phyloP scores from a whole-genome alignment of 2,888 invertebrate genomes.

The Zhengitettix transpicula region DNA sequence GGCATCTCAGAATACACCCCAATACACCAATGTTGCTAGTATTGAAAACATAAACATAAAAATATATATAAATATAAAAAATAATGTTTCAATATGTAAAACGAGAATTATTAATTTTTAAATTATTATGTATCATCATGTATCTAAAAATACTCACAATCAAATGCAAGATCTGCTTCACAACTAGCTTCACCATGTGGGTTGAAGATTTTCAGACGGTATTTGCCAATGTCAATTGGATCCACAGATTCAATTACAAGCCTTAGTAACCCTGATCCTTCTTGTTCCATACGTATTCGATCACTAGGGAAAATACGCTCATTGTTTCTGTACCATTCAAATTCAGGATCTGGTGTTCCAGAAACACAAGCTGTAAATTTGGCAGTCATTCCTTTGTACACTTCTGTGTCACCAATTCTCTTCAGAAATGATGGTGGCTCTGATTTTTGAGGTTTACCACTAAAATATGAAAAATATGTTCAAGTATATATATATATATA shows the following conservation, averaged over 20 bases:
- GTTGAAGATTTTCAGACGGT: constrained; percentile 68
- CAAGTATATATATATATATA: too few relatives aligned
- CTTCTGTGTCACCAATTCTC: constrained; percentile 73
- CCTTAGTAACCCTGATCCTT: constrained; percentile 65
- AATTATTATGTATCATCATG: background rate
- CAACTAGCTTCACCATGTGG: constrained; percentile 71
- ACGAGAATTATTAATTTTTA: too few relatives aligned
- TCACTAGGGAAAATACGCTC: constrained; percentile 65
- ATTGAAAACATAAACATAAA: too few relatives aligned
- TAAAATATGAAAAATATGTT: constrained; percentile 22
- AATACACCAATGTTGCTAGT: too few relatives aligned
- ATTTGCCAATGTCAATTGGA: constrained; percentile 68
- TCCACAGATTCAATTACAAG: constrained; percentile 63
- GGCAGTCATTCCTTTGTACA: constrained; percentile 73
- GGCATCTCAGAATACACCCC: too few relatives aligned
- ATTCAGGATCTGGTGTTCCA: constrained; percentile 74
- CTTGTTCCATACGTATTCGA: constrained; percentile 65
- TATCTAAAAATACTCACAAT: constrained; percentile 38
- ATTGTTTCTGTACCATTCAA: constrained; percentile 72
- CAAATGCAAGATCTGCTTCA: constrained; percentile 61
- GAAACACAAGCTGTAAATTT: constrained; percentile 87
- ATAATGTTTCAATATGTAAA: too few relatives aligned
- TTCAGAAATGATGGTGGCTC: constrained; percentile 81
- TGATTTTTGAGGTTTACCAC: constrained; percentile 52
- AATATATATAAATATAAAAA: too few relatives aligned